Percentiles rank a stretch among this genome's conserved stretches.
Conservation (phyloP, 2,797 vertebrate species). For the Peromyscus attwateri region DNA sequence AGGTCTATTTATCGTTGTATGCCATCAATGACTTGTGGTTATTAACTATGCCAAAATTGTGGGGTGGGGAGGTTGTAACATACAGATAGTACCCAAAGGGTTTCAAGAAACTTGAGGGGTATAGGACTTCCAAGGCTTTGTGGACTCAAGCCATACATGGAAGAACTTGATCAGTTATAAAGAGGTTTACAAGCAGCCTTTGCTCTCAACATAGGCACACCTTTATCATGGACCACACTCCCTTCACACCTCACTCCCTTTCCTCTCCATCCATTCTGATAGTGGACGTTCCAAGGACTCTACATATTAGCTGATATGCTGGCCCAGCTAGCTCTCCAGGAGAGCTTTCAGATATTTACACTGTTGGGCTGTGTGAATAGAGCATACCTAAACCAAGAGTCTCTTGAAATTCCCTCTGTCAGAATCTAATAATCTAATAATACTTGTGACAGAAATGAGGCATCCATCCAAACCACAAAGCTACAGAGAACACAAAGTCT, state of each 20-base stretch:
- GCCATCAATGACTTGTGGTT: not conserved
- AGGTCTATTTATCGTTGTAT: not conserved
- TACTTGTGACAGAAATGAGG: not conserved
- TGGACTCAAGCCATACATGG: not conserved
- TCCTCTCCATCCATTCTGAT: not conserved
- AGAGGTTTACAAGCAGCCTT: not conserved
- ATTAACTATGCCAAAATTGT: not conserved
- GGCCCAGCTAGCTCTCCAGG: not conserved
- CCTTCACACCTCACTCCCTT: not conserved
- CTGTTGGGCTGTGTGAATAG: not conserved
- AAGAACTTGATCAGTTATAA: not conserved
- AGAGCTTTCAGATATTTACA: not conserved
- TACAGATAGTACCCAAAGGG: not conserved
- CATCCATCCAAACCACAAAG: not conserved
- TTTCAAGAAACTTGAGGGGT: not conserved
- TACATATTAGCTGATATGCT: not conserved
- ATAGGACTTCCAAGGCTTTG: not conserved
- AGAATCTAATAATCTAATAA: not conserved
- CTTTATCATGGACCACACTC: not conserved
- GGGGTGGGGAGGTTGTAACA: no score
- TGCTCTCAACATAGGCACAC: not conserved
- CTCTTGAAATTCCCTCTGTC: conserved; percentile 19
- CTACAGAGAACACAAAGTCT: not conserved
- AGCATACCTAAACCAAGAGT: conserved; percentile 2
- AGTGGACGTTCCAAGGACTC: not conserved